phyloP scores from a whole-genome alignment of 1,140 invertebrate species.

The Ephestia elutella region DNA sequence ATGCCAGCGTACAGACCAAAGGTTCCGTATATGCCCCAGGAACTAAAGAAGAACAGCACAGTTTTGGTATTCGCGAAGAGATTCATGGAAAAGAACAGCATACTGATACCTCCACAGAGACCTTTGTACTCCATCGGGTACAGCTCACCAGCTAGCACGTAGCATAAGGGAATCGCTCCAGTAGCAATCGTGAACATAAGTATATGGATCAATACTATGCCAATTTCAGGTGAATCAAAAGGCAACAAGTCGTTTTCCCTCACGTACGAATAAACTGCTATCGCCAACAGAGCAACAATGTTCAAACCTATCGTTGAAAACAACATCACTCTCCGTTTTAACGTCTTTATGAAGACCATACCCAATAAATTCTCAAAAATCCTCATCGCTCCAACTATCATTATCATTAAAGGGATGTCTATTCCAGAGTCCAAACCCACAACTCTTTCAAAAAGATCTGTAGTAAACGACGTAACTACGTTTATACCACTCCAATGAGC shows the following conservation, averaged over 20 bases:
- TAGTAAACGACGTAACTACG: conserved; percentile 10
- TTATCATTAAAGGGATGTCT: not conserved
- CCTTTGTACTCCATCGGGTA: conserved; percentile 21
- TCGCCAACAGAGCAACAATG: conserved; percentile 10
- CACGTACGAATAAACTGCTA: conserved; percentile 11
- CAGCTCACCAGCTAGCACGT: conserved; percentile 19
- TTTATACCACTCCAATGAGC: conserved; percentile 17
- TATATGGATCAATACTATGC: conserved; percentile 17
- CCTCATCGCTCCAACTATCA: not conserved
- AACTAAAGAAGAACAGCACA: not conserved
- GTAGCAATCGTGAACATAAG: conserved; percentile 16
- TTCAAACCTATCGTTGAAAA: conserved; percentile 13
- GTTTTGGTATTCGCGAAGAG: conserved; percentile 1
- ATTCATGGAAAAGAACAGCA: not conserved
- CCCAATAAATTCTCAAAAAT: conserved; percentile 4
- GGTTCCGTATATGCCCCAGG: not conserved
- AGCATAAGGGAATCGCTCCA: conserved; percentile 4
- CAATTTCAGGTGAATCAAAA: conserved; percentile 16
- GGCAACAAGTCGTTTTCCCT: conserved; percentile 11
- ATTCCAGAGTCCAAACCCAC: not conserved
- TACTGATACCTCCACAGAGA: conserved; percentile 5
- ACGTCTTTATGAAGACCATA: conserved; percentile 13
- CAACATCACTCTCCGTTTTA: conserved; percentile 17
- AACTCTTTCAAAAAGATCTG: conserved; percentile 4
- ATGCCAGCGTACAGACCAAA: conserved; percentile 6